phyloP scores from a whole-genome alignment of 2,888 invertebrate genomes.

The Trissolcus brochymenae region DNA sequence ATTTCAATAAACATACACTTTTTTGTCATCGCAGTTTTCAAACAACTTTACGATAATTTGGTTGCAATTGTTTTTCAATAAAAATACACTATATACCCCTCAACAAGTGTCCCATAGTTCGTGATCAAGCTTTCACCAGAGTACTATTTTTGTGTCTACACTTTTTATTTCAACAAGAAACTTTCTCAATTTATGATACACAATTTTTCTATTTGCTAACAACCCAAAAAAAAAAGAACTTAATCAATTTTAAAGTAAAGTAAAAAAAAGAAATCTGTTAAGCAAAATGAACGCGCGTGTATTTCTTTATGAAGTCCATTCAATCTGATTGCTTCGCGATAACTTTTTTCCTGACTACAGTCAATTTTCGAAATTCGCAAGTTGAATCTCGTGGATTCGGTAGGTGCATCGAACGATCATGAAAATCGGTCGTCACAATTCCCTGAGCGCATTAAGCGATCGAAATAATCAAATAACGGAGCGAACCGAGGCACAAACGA shows the following conservation, averaged over 20 bases:
- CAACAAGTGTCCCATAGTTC: slow-evolving; percentile 16
- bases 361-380: slow-evolving; percentile 8
- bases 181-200: background rate
- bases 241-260: no score
- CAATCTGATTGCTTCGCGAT: background rate
- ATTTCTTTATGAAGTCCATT: no score
- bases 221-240: no score
- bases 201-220: no score
- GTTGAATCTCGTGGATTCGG: slow-evolving; percentile 12
- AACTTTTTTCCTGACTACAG: background rate
- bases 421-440: slow-evolving; percentile 14
- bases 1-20: background rate
- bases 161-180: background rate
- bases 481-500: slow-evolving; percentile 22
- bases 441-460: slow-evolving; percentile 26
- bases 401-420: slow-evolving; percentile 18
- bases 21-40: background rate
- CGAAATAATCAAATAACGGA: slow-evolving; percentile 27
- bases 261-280: no score
- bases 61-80: slow-evolving; percentile 9
- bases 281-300: no score
- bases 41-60: background rate
- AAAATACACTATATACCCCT: slow-evolving; percentile 9
- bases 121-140: slow-evolving; percentile 3
- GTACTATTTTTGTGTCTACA: slow-evolving; percentile 7